Evolutionary conservation across 2,888 invertebrate genomes (phyloP), one percentile per base, ranked within the genome.

Genomic region (Cryptocephalus primarius): DNA sequence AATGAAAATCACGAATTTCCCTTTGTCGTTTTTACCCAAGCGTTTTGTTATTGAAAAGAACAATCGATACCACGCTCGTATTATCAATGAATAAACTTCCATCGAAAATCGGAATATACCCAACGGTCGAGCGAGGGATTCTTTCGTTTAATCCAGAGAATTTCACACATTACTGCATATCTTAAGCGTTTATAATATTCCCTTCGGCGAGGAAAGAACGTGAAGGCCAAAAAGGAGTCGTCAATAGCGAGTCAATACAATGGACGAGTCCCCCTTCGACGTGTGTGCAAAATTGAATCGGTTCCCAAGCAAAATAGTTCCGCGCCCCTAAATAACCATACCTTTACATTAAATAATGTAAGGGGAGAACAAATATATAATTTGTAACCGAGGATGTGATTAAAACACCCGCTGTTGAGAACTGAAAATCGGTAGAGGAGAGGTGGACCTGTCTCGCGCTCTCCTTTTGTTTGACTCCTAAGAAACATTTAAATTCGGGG

Each of bases 401-500:
- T 55, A 55, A 49, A 34, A 42, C 42, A 48, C 56, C 57, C 55
- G 57, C 55, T 55, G 55, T 46, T 55, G 55, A 53, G 55, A 55
- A 55, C 47, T 36, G 11, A 22, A 22, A 22, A 22, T 22, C 22
- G 22, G 22, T 6, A 22, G 22, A 22, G 22, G 22, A 22, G 22
- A 4, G 22, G 22, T 4, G 22, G 22, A 22, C 22, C 22, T 22
- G 22, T 38, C 33, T 45, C 46, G 48, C 44, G 43, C 32, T 44
- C 50, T 53, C 49, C 51, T 51, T 51, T 63, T 65, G 60, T 64
- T 62, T 61, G 61, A 55, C 48, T 59, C 58, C 49, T 43, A 55
- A 60, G 61, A 62, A 62, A 63, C 61, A 64, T 65, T 65, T 62
- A 60, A 63, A 60, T 60, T 62, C 51, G 53, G 61, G 60, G 60